Base-by-base conservation (phyloP, 2,113 vertebrate species). In the Malurus alboscapulatus region DNA sequence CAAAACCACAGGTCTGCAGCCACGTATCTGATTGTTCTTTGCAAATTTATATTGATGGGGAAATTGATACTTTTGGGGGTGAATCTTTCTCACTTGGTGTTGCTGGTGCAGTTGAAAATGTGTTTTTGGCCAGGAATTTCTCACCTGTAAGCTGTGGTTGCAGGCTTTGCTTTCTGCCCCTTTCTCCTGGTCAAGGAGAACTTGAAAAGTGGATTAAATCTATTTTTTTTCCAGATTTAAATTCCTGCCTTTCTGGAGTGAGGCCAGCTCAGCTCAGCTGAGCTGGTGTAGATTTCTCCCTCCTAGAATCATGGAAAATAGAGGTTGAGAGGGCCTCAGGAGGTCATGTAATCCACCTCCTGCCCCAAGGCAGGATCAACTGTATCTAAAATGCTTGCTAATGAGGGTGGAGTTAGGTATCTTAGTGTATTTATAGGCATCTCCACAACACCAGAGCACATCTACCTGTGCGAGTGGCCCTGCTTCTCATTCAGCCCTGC, bases 271-370 rank as follows among this genome's bases (percentile, higher is more conserved):
- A 48, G 67, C 44, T 95, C 66, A 63, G 57, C 86, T 84, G 89
- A 63, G 57, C 86, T 84, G 89, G 95, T 96, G 38, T 96, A 90
- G 91, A 57, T 96, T 96, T 96, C 94, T 92, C 83, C 69, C 84
- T 93, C 42, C 26, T 86, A 88, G 92, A 96, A 96, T 86, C 75
- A 90, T 96, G 96, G 93, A 96, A 96, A 96, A 95, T 90, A 93
- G 88, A 93, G 95, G 93, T 83, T 92, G 88, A 92, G 88, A 91
- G 71, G 82, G 92, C 90, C 83, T 87, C 2, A 1, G 63, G 79
- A 95, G 91, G 93, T 95, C 95, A 95, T 74, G 95, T 96, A 96
- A 96, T 94, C 95, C 83, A 93, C 93, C 96, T 90, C 59, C 75
- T 77, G 95, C 88, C 85, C 79, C 88, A 71, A 88, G 92, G 90